phyloP scores from a whole-genome alignment of 2,113 vertebrate genomes.

The Eptesicus fuscus region DNA sequence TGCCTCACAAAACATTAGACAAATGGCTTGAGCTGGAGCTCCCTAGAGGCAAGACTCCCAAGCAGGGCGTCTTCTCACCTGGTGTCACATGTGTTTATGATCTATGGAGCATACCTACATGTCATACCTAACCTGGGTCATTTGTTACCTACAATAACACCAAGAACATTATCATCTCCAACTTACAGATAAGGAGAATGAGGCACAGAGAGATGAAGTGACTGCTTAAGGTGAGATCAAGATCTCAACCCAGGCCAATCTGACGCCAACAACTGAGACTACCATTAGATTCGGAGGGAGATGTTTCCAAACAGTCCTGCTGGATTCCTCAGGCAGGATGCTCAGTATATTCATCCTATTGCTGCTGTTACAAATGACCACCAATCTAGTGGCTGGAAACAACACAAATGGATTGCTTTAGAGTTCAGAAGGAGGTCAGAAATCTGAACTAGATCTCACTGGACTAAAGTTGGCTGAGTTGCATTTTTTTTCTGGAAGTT shows the following conservation, averaged over 20 bases:
- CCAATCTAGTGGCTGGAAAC: not conserved
- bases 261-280: not conserved
- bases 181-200: not conserved
- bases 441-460: not conserved
- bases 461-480: not conserved
- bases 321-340: not conserved
- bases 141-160: not conserved
- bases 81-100: rapidly evolving
- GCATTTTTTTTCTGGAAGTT: not conserved
- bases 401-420: not conserved
- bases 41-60: not conserved
- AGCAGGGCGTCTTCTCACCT: not conserved
- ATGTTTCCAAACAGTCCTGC: not conserved
- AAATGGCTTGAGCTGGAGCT: not conserved
- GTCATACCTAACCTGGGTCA: too few species aligned
- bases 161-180: too few species aligned
- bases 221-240: not conserved
- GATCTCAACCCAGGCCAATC: not conserved
- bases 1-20: not conserved
- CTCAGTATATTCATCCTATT: not conserved
- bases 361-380: not conserved
- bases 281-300: not conserved
- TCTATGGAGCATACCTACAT: rapidly evolving
- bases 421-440: not conserved
- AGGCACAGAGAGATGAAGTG: not conserved